phyloP scores from a whole-genome alignment of 2,113 vertebrate genomes.

The Gopherus flavomarginatus region DNA sequence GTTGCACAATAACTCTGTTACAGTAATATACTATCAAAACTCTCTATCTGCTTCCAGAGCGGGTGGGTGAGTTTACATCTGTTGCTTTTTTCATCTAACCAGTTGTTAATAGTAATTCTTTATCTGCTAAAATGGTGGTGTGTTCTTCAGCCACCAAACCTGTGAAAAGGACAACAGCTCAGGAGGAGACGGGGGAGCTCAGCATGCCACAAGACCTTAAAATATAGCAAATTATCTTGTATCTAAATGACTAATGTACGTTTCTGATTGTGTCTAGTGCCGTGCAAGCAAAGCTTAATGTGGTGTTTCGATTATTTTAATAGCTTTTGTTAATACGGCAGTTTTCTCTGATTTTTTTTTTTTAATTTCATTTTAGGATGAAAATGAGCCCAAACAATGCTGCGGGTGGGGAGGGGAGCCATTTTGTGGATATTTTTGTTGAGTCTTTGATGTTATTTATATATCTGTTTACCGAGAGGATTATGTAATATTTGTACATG shows the following conservation, averaged over 20 bases:
- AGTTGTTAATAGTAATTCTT: background rate
- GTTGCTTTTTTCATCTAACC: background rate
- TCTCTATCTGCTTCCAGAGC: background rate
- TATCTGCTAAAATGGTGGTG: background rate
- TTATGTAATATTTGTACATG: background rate
- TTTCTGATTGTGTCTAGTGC: constrained; percentile 76
- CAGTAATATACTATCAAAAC: background rate
- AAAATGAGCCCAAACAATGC: constrained; percentile 53
- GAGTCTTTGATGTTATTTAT: constrained; percentile 27
- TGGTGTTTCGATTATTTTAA: constrained; percentile 79
- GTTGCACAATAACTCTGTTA: background rate
- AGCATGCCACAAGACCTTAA: constrained; percentile 64
- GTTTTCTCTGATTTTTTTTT: constrained; percentile 57
- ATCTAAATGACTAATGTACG: constrained; percentile 77
- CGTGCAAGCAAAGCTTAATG: constrained; percentile 79
- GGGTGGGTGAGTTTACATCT: background rate
- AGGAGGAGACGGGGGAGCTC: constrained; percentile 24
- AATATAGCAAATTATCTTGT: constrained; percentile 75
- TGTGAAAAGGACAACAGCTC: background rate
- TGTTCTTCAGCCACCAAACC: background rate
- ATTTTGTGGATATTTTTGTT: constrained; percentile 4
- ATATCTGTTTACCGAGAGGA: constrained; percentile 8
- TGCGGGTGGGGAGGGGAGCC: constrained; percentile 32
- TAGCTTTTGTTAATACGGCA: constrained; percentile 79
- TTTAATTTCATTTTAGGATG: constrained; percentile 63